Base-by-base conservation (phyloP, 2,888 invertebrate species). In the Griposia aprilina region DNA sequence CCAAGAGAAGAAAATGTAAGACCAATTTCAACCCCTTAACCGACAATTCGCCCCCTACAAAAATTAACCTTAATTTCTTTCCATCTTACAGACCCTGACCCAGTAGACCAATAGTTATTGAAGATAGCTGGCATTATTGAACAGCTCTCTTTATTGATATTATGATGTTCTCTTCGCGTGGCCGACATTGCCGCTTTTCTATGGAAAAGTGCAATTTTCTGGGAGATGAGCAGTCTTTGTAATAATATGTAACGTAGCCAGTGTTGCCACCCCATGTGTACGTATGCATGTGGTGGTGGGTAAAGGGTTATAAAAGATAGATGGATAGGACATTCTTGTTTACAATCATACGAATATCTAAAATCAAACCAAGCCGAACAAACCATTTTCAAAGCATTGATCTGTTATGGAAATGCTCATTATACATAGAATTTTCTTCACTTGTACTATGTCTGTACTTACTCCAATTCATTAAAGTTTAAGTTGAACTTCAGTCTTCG, bases 141-240 rank as follows among this genome's bases (percentile, higher is more conserved):
- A 20, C 70, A 71, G 57, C 5, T 62, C 30, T n/a, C 57, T n/a
- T 50, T 67, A 57, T 82, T 76, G 55, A 62, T 71, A 30, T 62
- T 67, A 23, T 30, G 48, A 69, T 81, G n/a, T 55, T 67, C 55
- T n/a, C 41, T 59, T 70, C 8, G 13, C 17, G 15, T 17, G 1
- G 26, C 11, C 0, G 52, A 81, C 74, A 81, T 69, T 81, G 52
- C 69, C 30, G 48, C 69, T 69, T 76, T 76, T 76, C 30, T 63
- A 63, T 65, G 68, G 50, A 30, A 81, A 80, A 48, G 15, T 65
- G 68, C 45, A 69, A 69, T 76, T 76, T 76, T 76, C 63, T 81
- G n/a, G 17, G 15, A 68, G 17, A 52, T 45, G 26, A 57, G 23
- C 26, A 55, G 8, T 41, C n/a, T 80, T 69, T 69, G 57, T 63